Evolutionary conservation across 2,797 vertebrate species (phyloP), one percentile per base, ranked within the genome.

Genomic region (Anniella stebbinsi): DNA sequence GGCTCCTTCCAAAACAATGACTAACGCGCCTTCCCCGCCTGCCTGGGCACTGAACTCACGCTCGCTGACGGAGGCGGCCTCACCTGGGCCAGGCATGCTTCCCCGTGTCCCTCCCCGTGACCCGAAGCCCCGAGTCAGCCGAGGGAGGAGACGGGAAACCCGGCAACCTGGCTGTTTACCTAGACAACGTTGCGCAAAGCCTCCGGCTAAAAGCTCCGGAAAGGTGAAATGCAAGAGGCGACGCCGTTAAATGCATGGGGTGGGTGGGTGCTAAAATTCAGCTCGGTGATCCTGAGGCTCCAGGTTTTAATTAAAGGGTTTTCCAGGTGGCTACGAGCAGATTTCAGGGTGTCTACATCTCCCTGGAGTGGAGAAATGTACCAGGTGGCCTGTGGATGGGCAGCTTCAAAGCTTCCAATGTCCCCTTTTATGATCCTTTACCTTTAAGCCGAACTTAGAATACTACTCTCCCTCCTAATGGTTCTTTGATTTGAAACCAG

Each of bases 1-100:
- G 17, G 51, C 33, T 45, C 36, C 60, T n/a, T 54, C 75, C 81
- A 70, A 89, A 91, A 91, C 76, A 78, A 80, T 72, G 75, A 84
- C 48, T 41, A 66, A 75, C n/a, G 8, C 7, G 1, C 1, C 76
- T 80, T 45, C 66, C 36, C 36, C 48, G 13, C 73, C 82, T n/a
- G 21, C 72, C 3, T 63, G 3, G 36, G 70, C 17, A 2, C 4
- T 36, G 87, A 38, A 23, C 48, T 70, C 36, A 15, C 1, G 1
- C 75, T 48, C 38, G 63, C 36, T 17, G 57, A 51, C 18, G 30
- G 73, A 4, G 23, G 36, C n/a, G 4, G 70, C 87, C 87, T 88
- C 54, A 80, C 90, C 90, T 85, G 67, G 75, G n/a, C 23, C 38
- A 88, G 38, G 81, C 75, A 72, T 8, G 66, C 54, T 36, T 6